Conservation (phyloP, 2,113 vertebrate genomes). For the Gymnobelideus leadbeateri region DNA sequence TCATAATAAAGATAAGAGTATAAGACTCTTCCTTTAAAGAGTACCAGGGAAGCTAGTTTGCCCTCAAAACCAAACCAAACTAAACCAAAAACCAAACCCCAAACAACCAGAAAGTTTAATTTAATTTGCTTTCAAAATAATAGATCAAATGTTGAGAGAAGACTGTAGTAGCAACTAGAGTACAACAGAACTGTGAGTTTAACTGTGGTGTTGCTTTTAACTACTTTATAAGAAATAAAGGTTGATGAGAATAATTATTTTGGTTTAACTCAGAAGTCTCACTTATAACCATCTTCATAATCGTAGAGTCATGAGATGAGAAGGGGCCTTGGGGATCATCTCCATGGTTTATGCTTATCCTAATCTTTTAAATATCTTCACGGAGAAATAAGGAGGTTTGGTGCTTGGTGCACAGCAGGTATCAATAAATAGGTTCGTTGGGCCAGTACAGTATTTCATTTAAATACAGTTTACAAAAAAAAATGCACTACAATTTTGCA, state of each 20-base stretch:
- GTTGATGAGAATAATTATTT: neutral
- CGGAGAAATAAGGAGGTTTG: neutral
- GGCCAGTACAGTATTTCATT: neutral
- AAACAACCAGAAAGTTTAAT: neutral
- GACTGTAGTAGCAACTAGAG: neutral
- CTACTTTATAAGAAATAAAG: neutral
- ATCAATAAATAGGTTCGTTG: neutral
- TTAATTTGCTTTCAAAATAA: neutral
- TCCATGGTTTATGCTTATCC: neutral
- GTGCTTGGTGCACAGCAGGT: fast-evolving
- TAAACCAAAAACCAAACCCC: neutral
- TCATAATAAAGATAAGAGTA: neutral
- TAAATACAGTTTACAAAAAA: neutral
- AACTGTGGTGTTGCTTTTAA: neutral
- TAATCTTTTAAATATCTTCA: neutral
- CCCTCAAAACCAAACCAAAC: too few species aligned
- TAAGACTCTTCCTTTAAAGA: neutral
- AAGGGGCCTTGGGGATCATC: neutral
- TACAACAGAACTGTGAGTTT: neutral
- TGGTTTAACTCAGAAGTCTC: neutral
- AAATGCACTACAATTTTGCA: neutral
- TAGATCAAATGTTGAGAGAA: neutral
- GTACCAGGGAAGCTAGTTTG: too few species aligned
- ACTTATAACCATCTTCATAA: neutral
- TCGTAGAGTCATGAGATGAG: neutral